Conservation (phyloP, 2,797 vertebrate genomes). For the Aulostomus chinensis region DNA sequence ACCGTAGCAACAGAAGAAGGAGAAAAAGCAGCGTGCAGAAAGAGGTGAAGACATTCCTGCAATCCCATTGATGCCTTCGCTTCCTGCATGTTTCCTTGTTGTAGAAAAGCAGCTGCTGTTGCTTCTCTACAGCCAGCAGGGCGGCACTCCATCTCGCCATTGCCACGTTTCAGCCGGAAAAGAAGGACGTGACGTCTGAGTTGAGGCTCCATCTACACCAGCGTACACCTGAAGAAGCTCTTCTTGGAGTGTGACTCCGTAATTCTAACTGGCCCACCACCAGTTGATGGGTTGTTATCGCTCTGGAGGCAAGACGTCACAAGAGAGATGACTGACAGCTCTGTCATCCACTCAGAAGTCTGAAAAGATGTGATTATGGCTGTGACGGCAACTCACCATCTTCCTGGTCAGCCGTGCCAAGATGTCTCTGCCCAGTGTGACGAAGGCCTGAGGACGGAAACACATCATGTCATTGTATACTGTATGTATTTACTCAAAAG, state of each 20-base stretch:
- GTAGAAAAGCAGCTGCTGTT: too few relatives aligned
- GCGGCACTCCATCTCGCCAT: neutral
- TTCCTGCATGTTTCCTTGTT: too few relatives aligned
- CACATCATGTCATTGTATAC: too few relatives aligned
- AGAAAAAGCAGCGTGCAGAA: too few relatives aligned
- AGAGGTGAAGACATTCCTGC: too few relatives aligned
- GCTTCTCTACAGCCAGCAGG: neutral
- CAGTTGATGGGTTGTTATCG: constrained; percentile 85
- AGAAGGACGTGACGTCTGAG: neutral
- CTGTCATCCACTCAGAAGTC: neutral
- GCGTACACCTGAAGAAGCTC: constrained; percentile 91
- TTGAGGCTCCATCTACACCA: constrained; percentile 74
- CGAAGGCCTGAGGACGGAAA: constrained; percentile 82
- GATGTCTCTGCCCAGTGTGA: constrained; percentile 93
- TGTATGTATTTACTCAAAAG: too few relatives aligned
- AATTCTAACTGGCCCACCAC: constrained; percentile 90
- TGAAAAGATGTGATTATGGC: too few relatives aligned
- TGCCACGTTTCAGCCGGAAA: constrained; percentile 62
- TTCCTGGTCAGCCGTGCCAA: constrained; percentile 96
- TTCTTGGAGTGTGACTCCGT: constrained; percentile 92
- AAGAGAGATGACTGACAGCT: too few relatives aligned
- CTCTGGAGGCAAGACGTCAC: too few relatives aligned
- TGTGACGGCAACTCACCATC: constrained; percentile 85
- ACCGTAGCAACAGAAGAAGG: too few relatives aligned
- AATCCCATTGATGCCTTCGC: too few relatives aligned